Base-by-base conservation (phyloP, 2,113 vertebrate genomes). In the Stictonetta naevosa region DNA sequence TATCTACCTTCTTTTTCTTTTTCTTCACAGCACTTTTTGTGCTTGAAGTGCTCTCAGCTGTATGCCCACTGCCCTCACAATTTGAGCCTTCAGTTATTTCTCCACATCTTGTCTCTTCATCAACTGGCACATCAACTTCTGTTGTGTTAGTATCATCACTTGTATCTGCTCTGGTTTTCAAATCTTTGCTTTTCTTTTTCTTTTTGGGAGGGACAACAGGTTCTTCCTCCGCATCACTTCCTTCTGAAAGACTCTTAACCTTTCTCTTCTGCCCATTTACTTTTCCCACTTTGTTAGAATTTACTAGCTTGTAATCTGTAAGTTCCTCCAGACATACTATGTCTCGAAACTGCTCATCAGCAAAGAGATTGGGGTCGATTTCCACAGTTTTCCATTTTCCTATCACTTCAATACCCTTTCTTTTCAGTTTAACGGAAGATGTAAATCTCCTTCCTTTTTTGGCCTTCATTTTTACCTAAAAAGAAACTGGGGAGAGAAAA, bases 311-410 rank as follows among this genome's bases (percentile, higher is more conserved):
- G 86, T 99, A 99, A 33, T 98, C 98, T 8, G 98, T 98, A 77
- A 99, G 98, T 50, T 99, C 99, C 93, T 99, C 99, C 92, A 99
- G 98, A 74, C 99, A 99, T 6, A 99, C 98, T 36, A 99, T 96
- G 40, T 98, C 98, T 59, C 96, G 97, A 93, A 99, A 94, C 23
- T 98, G 98, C 67, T 99, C 98, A n/a, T 99, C 98, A 16, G 98
- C 98, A 83, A 99, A 99, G 1, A 99, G 22, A 74, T 96, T 98
- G 8, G 99, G 99, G 79, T 99, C 99, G 1, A 99, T 96, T 15
- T 98, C 79, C 13, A 99, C 89, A 1, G 98, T 95, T 95, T 99
- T 99, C 99, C 99, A 99, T 58, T 98, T 88, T 10, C 99, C 99
- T 59, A 96, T 97, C 38, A 99, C 96, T 72, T 97, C 89, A 80